Evolutionary conservation across 2,113 vertebrate species (phyloP).

Genomic region (Colistium nudipinnis): DNA sequence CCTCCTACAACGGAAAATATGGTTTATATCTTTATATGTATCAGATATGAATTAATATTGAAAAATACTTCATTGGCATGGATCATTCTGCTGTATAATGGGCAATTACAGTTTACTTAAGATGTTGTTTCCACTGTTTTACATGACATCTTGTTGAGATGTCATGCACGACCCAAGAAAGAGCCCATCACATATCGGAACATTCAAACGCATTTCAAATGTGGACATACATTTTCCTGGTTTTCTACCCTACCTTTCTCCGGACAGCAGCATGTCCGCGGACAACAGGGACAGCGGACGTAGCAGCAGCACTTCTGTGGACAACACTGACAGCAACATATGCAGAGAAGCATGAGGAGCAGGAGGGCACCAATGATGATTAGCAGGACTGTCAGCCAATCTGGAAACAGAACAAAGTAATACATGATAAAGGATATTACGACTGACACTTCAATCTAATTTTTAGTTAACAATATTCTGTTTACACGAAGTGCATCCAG

Average conservation of each 20-base stretch:
- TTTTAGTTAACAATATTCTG: neutral
- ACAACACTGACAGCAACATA: conserved; percentile 99
- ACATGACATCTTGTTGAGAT: neutral
- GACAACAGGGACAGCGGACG: conserved; percentile 93
- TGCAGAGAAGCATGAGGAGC: conserved; percentile 85
- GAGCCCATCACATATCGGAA: too few relatives aligned
- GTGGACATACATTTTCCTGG: too few relatives aligned
- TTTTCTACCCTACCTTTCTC: conserved; percentile 89
- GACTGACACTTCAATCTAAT: neutral
- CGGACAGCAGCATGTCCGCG: conserved; percentile 92
- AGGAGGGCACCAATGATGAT: conserved; percentile 88
- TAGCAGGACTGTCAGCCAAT: conserved; percentile 94
- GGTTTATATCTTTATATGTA: too few relatives aligned
- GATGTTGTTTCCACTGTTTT: too few relatives aligned
- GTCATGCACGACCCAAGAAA: too few relatives aligned
- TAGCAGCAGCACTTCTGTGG: conserved; percentile 97
- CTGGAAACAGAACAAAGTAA: conserved; percentile 69
- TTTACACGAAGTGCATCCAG: neutral
- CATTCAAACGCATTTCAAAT: too few relatives aligned
- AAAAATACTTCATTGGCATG: neutral
- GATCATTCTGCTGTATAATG: neutral
- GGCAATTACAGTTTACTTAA: neutral
- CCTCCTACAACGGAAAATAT: too few relatives aligned
- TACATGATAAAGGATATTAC: neutral
- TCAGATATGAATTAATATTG: too few relatives aligned